Base-by-base conservation (phyloP, 2,113 vertebrate species). In the Myotis lucifugus region DNA sequence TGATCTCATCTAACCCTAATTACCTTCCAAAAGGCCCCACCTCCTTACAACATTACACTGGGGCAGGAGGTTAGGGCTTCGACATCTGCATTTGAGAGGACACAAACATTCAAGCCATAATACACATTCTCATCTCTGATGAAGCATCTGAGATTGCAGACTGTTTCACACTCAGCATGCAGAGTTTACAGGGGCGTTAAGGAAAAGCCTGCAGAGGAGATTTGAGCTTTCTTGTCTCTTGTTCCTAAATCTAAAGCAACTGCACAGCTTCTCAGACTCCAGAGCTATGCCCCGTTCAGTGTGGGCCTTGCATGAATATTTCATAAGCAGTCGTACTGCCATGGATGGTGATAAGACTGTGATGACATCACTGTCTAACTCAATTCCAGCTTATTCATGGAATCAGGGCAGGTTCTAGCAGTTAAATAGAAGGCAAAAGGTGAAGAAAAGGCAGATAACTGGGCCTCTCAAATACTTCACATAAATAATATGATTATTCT, bases 151-250 rank as follows among this genome's bases (percentile, higher is more conserved):
- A 72, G 32, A 40, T 9, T 48, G 40, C 27, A 23, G 56, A 50
- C 5, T 8, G 12, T 27, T 74, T 88, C 23, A 25, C 25, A 4
- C 2, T 25, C 0, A 5, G 21, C 34, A 37, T 0, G 0, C 40
- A 79, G 23, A 46, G 19, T 19, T 50, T 19, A 82, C 40, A 72
- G n/a, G 56, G 17, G 13, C 4, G 19, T 27, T 8, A 23, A 21
- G 40, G 27, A 69, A 48, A 79, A 66, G 46, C 18, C 12, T 73
- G 7, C 8, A 17, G 13, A 74, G 72, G 42, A 54, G 32, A 86
- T 93, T 10, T 9, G 23, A 64, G 17, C 0, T 52, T 40, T 85
- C 83, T 52, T 21, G 48, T 54, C 59, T 56, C 46, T 73, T 52
- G 4, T 67, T 83, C 73, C 74, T 78, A 40, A 29, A 50, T 61